phyloP scores from a whole-genome alignment of 2,113 vertebrate species.

The Scatophagus argus region DNA sequence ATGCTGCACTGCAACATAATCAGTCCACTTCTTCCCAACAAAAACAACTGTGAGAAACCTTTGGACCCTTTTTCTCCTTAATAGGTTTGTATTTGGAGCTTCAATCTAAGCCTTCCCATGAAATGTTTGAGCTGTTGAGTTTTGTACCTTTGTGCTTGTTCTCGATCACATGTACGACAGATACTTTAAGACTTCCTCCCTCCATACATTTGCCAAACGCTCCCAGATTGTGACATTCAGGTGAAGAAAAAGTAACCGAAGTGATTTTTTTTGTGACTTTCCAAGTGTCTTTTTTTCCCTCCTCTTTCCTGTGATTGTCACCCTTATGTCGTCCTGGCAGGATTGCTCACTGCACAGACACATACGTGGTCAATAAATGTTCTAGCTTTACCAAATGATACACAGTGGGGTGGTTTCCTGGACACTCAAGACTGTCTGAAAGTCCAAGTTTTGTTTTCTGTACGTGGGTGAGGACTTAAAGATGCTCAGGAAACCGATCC shows the following conservation, averaged over 20 bases:
- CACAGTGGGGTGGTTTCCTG: conserved; percentile 63
- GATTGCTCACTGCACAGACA: conserved; percentile 45
- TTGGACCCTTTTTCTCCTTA: conserved; percentile 42
- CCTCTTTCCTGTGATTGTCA: conserved; percentile 50
- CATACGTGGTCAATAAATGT: conserved; percentile 42
- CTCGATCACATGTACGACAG: not conserved
- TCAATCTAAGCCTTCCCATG: conserved; percentile 41
- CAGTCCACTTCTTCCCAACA: conserved; percentile 50
- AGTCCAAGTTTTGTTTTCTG: conserved; percentile 31
- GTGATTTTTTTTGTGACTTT: conserved; percentile 60
- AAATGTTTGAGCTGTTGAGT: conserved; percentile 1
- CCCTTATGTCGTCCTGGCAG: conserved; percentile 41
- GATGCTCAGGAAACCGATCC: conserved; percentile 67
- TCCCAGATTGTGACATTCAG: conserved; percentile 28
- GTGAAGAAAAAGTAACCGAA: conserved; percentile 57
- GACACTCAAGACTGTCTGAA: conserved; percentile 32
- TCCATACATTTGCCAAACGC: conserved; percentile 39
- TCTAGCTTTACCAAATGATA: conserved; percentile 69
- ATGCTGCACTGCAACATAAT: conserved; percentile 58
- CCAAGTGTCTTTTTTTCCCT: conserved; percentile 62
- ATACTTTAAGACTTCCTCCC: not conserved
- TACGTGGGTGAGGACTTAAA: conserved; percentile 25
- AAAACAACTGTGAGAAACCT: conserved; percentile 58
- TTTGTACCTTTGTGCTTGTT: conserved; percentile 15
- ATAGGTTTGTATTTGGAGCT: conserved; percentile 33